phyloP scores from a whole-genome alignment of 64 coral and sea anemone genomes.

The Acropora yongei region DNA sequence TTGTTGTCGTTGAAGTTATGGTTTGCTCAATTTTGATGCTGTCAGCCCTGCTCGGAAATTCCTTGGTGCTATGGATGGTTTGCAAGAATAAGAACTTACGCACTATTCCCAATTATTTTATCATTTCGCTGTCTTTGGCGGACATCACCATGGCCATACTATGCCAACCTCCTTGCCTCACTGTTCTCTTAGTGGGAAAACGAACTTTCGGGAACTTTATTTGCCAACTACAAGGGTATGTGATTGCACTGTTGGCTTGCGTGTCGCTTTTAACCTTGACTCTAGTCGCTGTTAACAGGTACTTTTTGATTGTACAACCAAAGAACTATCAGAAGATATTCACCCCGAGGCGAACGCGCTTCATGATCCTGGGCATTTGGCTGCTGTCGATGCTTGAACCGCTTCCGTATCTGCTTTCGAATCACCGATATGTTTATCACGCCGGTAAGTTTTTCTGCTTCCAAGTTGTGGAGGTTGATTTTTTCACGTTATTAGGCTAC shows the following conservation, averaged over 20 bases:
- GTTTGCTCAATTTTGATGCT: constrained; percentile 47
- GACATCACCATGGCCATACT: constrained; percentile 63
- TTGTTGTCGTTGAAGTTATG: constrained; percentile 30
- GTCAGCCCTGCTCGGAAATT: constrained; percentile 58
- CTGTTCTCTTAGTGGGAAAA: constrained; percentile 54
- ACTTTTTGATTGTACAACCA: constrained; percentile 67
- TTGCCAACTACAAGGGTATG: constrained; percentile 70
- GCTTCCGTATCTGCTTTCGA: constrained; percentile 46
- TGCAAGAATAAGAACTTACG: constrained; percentile 75
- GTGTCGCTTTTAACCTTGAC: constrained; percentile 72
- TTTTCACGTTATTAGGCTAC: constrained; percentile 66
- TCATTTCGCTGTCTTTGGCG: constrained; percentile 54
- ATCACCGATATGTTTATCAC: constrained; percentile 66
- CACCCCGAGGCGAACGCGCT: constrained; percentile 42
- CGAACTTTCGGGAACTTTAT: constrained; percentile 71
- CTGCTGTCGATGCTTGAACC: constrained; percentile 42
- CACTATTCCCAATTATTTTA: constrained; percentile 68
- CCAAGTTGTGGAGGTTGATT: constrained; percentile 68
- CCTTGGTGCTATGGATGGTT: constrained; percentile 65
- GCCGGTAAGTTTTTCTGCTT: constrained; percentile 78
- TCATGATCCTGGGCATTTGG: constrained; percentile 63
- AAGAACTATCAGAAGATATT: constrained; percentile 58
- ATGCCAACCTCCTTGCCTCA: constrained; percentile 64
- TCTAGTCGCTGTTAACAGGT: constrained; percentile 64
- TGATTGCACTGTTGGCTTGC: constrained; percentile 45